Evolutionary conservation across 2,888 invertebrate species (phyloP), one percentile per base, ranked within the genome.

Genomic region (Erebia epiphron): DNA sequence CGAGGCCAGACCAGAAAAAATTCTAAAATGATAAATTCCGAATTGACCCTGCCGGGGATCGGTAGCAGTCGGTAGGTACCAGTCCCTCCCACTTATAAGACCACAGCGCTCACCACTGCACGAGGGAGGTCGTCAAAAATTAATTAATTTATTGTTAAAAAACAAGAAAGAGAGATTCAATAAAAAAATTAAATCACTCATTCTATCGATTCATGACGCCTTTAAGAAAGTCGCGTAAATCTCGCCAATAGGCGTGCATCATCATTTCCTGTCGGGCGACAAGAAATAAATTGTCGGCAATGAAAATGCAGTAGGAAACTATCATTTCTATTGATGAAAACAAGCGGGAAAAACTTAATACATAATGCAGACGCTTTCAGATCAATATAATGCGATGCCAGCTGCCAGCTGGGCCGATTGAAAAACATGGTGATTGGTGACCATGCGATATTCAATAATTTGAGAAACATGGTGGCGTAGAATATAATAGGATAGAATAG

Each of bases 281-380:
- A 74, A 72, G 68, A 74, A 70, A 74, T 74, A 72, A 74, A 73
- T 73, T 68, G 70, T 66, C 52, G 49, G 67, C 74, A 74, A 74
- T 74, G 69, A 74, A 74, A 74, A 74, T 72, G 72, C 72, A 70
- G 65, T 71, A 65, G 69, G 69, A 70, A 71, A 63, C 61, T 62
- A 71, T 73, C 64, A 71, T 70, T 70, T 70, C 68, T 70, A 74
- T 72, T 72, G 72, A 74, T 72, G 72, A 72, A 72, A 74, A 72
- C 68, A 18, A 56, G 69, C 58, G n/a, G 52, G 67, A 75, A 75
- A 75, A 75, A 75, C 68, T 72, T 72, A 58, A 73, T 76, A 71
- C 70, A 76, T 76, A 72, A 76, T 76, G 69, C 70, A 75, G 63
- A 16, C 49, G 69, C 75, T 76, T 75, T 73, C 72, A 67, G 68